Conservation (phyloP, 1,140 invertebrate species). For the Papilio machaon region DNA sequence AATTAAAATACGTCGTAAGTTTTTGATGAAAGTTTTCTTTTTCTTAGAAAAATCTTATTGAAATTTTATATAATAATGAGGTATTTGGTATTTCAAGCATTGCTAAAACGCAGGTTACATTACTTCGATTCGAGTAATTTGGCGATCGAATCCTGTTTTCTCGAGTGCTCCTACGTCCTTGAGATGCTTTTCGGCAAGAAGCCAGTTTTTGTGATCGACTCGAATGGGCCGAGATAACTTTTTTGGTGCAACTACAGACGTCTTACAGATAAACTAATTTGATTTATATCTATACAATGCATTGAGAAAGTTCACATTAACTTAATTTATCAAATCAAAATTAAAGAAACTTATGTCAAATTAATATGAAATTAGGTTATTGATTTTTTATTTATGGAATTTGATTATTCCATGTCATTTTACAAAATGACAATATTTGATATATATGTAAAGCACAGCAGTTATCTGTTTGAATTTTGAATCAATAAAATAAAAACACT, state of each 20-base stretch:
- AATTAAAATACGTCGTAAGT: not conserved
- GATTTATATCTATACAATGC: not conserved
- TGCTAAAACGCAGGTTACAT: not conserved
- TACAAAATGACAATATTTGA: no score
- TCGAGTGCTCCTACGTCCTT: slow-evolving; percentile 22
- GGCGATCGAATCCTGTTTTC: slow-evolving; percentile 10
- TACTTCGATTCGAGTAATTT: not conserved
- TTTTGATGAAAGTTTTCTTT: not conserved
- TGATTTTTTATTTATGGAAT: no score
- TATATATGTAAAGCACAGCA: no score
- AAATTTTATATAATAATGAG: not conserved
- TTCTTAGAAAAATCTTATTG: not conserved
- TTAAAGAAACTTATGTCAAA: no score
- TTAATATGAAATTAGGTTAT: no score
- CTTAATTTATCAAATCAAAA: no score
- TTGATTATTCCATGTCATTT: no score
- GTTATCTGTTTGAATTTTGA: not conserved
- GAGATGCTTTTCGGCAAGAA: slow-evolving; percentile 33
- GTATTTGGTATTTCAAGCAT: not conserved
- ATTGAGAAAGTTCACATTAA: no score
- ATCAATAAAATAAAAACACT: not conserved
- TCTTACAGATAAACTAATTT: not conserved
- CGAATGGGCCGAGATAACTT: slow-evolving; percentile 8
- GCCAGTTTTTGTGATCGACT: slow-evolving; percentile 30
- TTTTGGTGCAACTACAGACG: not conserved